Percentiles rank a stretch among this genome's conserved stretches.
Evolutionary conservation across 2,888 invertebrate genomes (phyloP).

Genomic region (Pherbina coryleti): DNA sequence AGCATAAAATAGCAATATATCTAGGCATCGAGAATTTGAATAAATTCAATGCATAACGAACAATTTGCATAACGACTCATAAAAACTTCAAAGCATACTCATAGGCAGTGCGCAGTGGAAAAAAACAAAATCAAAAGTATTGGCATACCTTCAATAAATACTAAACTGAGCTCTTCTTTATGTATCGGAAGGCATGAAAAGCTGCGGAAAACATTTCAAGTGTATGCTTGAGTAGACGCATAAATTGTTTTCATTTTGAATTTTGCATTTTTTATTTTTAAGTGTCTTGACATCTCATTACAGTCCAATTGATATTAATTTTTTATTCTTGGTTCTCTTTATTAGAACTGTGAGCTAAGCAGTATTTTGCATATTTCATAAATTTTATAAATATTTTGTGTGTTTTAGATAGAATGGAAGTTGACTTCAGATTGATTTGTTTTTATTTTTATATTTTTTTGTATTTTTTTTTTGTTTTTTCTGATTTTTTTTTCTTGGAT

Average conservation of each 20-base stretch:
- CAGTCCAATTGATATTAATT: too few species aligned
- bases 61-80: background rate
- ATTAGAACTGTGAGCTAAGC: too few species aligned
- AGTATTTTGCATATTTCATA: background rate
- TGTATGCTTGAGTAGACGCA: too few species aligned
- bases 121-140: too few species aligned
- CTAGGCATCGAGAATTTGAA: background rate
- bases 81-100: constrained; percentile 6
- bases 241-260: too few species aligned
- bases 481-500: constrained; percentile 9
- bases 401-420: background rate
- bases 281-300: too few species aligned
- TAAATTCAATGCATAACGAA: background rate
- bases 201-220: too few species aligned
- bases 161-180: too few species aligned
- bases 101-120: background rate
- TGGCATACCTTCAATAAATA: too few species aligned
- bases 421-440: background rate
- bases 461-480: background rate
- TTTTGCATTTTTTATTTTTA: too few species aligned
- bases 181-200: too few species aligned
- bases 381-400: background rate
- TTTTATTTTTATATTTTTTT: constrained; percentile 16
- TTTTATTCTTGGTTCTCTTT: too few species aligned
- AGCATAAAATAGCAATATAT: background rate